These are phyloP conservation scores for Silvanus unidentatus DNA, from an alignment of 2,888 invertebrate species.

Conservation along the genomic window DNA sequence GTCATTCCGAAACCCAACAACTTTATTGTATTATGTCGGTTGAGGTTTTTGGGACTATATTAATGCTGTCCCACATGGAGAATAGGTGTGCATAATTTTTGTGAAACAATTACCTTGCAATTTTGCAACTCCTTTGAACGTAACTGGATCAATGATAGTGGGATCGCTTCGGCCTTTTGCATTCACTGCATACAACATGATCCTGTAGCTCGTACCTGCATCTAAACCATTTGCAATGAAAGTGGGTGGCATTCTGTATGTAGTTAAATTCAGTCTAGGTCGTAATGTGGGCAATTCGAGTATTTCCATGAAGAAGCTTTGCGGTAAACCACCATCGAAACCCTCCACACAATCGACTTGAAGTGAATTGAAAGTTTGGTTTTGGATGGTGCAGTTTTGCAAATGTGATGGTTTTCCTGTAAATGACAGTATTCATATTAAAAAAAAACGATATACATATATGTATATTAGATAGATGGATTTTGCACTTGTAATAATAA, in stretches of 20 bases:
- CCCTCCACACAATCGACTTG: slow-evolving; percentile 83
- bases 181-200: slow-evolving; percentile 79
- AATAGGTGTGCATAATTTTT: too few relatives aligned
- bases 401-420: slow-evolving; percentile 84
- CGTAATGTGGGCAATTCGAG: slow-evolving; percentile 64
- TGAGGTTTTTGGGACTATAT: too few relatives aligned
- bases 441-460: too few relatives aligned
- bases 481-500: too few relatives aligned
- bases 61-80: too few relatives aligned
- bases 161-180: slow-evolving; percentile 83
- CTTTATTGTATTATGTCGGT: too few relatives aligned
- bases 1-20: too few relatives aligned
- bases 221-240: slow-evolving; percentile 66
- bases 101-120: slow-evolving; percentile 81
- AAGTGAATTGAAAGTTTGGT: slow-evolving; percentile 78
- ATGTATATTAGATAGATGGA: too few relatives aligned
- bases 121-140: slow-evolving; percentile 80
- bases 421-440: too few relatives aligned
- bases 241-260: slow-evolving; percentile 55
- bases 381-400: slow-evolving; percentile 82
- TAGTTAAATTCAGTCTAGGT: slow-evolving; percentile 56
- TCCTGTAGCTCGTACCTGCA: slow-evolving; percentile 70
- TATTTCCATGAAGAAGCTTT: slow-evolving; percentile 77
- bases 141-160: slow-evolving; percentile 75
- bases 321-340: slow-evolving; percentile 82